Evolutionary conservation across 2,888 invertebrate species (phyloP), one percentile per base, ranked within the genome.

Genomic region (Cantharis flavilabris): DNA sequence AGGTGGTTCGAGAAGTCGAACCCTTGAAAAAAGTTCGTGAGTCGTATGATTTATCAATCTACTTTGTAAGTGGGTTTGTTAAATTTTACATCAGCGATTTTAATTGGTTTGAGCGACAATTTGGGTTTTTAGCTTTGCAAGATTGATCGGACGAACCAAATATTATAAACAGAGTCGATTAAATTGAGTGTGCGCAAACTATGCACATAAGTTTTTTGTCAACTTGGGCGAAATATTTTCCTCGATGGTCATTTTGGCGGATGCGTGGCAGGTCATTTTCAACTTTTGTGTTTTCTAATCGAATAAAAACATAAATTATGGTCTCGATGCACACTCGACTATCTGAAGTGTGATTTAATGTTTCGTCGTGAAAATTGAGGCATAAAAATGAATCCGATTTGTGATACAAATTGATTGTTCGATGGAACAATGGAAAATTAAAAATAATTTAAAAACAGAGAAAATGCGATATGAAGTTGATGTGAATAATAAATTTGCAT

Each of bases 401-500:
- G 20, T 3, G 49, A n/a, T 49, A 49, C 49, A 49, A 49, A 49
- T 49, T 49, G 49, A 49, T 49, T 49, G 49, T n/a, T 49, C 2
- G n/a, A n/a, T 49, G 49, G 49, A 49, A 49, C 49, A 49, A 49
- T 49, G 49, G 49, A n/a, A n/a, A 49, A 49, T 49, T 49, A 49
- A 49, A 49, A 49, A 49, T 49, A 49, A 49, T 49, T 49, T n/a
- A n/a, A 49, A 49, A 49, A 49, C 49, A 49, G 13, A 49, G 49
- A 49, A 49, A n/a, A n/a, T n/a, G 7, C 70, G 76, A 76, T 75
- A 76, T 76, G 71, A 64, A 70, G 73, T 28, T 64, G 80, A 80
- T 80, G 78, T 77, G 80, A 78, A 81, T 81, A 80, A 80, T 78
- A 75, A 76, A 81, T 82, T 79, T 80, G 79, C 81, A 82, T 80